These are phyloP conservation scores for Oreochromis mossambicus DNA, from an alignment of 2,797 vertebrate genomes.

Conservation along the genomic window DNA sequence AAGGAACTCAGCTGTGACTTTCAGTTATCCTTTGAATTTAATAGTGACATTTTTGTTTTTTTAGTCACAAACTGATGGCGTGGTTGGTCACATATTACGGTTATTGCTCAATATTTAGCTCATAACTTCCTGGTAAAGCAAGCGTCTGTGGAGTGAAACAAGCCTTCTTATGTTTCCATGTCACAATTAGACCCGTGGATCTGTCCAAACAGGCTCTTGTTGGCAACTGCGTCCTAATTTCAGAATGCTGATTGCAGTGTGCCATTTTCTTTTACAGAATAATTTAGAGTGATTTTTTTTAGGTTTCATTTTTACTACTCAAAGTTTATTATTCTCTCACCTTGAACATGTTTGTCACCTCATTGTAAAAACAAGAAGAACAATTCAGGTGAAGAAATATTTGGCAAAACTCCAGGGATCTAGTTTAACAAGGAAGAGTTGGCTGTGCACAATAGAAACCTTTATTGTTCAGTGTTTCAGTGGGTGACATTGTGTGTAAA, in stretches of 20 bases:
- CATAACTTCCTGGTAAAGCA: neutral
- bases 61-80: neutral
- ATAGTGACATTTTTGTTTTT: neutral
- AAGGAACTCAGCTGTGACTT: neutral
- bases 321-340: fast-evolving
- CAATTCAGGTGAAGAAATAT: neutral
- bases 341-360: neutral
- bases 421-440: slow-evolving; percentile 20
- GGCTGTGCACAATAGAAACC: neutral
- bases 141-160: neutral
- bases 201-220: neutral
- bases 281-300: neutral
- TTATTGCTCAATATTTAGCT: neutral
- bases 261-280: neutral
- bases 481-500: neutral
- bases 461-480: neutral
- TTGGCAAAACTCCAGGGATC: slow-evolving; percentile 16
- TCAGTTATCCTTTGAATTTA: neutral
- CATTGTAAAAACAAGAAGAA: neutral
- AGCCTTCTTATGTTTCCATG: neutral
- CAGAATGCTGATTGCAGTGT: neutral
- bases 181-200: neutral
- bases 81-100: neutral
- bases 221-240: neutral
- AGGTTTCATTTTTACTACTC: neutral